Percentiles rank a stretch among this genome's conserved stretches.
Conservation (phyloP, 2,797 vertebrate species). For the Channa striata region DNA sequence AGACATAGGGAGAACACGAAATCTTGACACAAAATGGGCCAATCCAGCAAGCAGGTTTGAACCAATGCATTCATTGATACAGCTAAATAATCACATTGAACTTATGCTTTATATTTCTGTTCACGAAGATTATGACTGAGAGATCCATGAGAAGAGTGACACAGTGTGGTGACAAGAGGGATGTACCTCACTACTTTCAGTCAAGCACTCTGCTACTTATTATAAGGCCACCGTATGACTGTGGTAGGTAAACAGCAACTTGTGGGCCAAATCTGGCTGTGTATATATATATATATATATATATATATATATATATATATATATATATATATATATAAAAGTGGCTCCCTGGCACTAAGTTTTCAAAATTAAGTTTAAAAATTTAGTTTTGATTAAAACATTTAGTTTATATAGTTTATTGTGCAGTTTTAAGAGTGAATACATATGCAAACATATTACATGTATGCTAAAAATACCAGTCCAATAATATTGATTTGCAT, state of each 20-base stretch:
- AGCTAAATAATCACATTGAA: not conserved
- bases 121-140: not conserved
- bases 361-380: not conserved
- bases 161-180: constrained; percentile 70
- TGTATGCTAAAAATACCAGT: too few relatives aligned
- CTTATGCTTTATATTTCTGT: constrained; percentile 34
- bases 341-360: too few relatives aligned
- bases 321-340: too few relatives aligned
- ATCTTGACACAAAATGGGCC: too few relatives aligned
- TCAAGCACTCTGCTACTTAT: not conserved
- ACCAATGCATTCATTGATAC: not conserved
- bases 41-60: too few relatives aligned
- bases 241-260: not conserved
- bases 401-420: too few relatives aligned
- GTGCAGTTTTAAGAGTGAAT: too few relatives aligned
- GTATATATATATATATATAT: too few relatives aligned
- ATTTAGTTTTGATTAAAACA: not conserved
- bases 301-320: too few relatives aligned
- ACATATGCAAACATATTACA: too few relatives aligned
- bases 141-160: constrained; percentile 65
- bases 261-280: not conserved
- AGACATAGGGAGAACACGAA: too few relatives aligned
- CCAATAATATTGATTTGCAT: not conserved
- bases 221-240: not conserved
- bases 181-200: constrained; percentile 14